These are phyloP conservation scores for Dolomedes plantarius DNA, from an alignment of 2,888 invertebrate species.

Conservation along the genomic window DNA sequence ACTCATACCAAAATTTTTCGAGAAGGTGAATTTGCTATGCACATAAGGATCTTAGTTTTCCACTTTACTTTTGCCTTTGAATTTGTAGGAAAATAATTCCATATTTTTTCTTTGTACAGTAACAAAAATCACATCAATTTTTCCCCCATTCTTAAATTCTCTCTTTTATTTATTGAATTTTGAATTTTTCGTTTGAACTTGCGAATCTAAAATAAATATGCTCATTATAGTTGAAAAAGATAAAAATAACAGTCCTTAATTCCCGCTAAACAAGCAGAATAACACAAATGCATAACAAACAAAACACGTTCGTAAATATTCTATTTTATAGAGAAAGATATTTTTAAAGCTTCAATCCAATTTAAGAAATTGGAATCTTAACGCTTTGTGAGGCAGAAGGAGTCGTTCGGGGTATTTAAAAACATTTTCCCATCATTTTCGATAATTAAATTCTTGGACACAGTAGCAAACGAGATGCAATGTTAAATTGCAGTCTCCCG, in stretches of 20 bases:
- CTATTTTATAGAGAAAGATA: background rate
- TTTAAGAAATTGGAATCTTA: slow-evolving; percentile 64
- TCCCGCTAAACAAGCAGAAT: slow-evolving; percentile 21
- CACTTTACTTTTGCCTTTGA: no score
- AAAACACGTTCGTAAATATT: slow-evolving; percentile 28
- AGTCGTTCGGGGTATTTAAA: slow-evolving; percentile 60
- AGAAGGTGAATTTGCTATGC: no score
- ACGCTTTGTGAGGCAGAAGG: slow-evolving; percentile 56
- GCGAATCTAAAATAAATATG: slow-evolving; percentile 38
- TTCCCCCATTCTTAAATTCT: background rate
- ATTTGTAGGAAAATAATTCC: no score
- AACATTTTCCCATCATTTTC: slow-evolving; percentile 68
- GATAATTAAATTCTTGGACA: slow-evolving; percentile 66
- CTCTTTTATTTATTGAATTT: no score
- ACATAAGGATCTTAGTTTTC: no score
- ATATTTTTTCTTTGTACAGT: no score
- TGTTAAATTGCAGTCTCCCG: slow-evolving; percentile 62
- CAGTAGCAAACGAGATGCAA: slow-evolving; percentile 46
- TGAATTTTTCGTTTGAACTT: slow-evolving; percentile 9
- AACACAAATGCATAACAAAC: slow-evolving; percentile 32
- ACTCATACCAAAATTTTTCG: no score
- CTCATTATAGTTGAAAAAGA: slow-evolving; percentile 47
- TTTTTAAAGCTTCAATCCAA: slow-evolving; percentile 52
- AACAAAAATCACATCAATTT: no score
- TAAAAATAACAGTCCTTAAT: slow-evolving; percentile 40